Evolutionary conservation across 2,888 invertebrate species (phyloP).

Genomic region (Teleiodes luculella): DNA sequence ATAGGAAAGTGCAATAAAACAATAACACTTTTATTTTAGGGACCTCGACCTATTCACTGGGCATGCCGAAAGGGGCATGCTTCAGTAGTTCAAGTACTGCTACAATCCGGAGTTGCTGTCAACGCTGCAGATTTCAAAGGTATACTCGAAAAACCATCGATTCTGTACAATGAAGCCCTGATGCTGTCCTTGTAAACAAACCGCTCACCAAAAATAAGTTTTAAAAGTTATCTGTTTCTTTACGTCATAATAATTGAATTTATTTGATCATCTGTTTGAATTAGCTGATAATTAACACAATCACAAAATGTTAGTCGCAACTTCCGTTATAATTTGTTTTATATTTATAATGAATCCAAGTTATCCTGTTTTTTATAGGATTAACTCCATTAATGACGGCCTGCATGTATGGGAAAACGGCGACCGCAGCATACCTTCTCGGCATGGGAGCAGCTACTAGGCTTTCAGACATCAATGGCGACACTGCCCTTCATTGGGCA

Average conservation of each 20-base stretch:
- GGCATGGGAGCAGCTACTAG: constrained; percentile 93
- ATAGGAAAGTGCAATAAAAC: too few relatives aligned
- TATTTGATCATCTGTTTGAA: too few relatives aligned
- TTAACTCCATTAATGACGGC: constrained; percentile 94
- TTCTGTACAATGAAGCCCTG: too few relatives aligned
- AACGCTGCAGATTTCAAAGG: constrained; percentile 94
- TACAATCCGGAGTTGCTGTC: constrained; percentile 91
- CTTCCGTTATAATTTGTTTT: not conserved
- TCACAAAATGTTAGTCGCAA: too few relatives aligned
- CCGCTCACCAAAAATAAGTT: too few relatives aligned
- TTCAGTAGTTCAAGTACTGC: constrained; percentile 88
- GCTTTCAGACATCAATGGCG: constrained; percentile 93
- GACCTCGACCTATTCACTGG: constrained; percentile 95
- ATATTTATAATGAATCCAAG: not conserved
- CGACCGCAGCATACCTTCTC: constrained; percentile 92
- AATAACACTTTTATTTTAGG: constrained; percentile 55
- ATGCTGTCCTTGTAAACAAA: too few relatives aligned
- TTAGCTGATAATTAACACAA: too few relatives aligned
- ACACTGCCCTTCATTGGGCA: constrained; percentile 96
- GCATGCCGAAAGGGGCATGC: constrained; percentile 95
- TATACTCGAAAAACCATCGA: constrained; percentile 9
- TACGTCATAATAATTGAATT: too few relatives aligned
- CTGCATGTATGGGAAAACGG: constrained; percentile 94
- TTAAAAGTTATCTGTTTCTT: too few relatives aligned
- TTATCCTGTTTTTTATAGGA: constrained; percentile 46